Evolutionary conservation across 2,797 vertebrate species (phyloP).

Genomic region (Pipistrellus pygmaeus): DNA sequence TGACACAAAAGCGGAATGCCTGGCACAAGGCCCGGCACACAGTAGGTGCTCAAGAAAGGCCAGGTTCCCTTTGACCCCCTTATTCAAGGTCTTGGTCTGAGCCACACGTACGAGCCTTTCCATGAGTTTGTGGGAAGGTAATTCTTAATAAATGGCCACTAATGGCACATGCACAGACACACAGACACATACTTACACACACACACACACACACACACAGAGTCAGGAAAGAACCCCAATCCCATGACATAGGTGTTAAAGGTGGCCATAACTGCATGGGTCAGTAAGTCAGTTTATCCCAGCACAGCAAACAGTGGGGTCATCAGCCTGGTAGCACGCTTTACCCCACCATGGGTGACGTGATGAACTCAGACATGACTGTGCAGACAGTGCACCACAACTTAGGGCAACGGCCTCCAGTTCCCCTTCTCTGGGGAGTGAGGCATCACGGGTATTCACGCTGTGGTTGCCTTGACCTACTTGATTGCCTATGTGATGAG

Average conservation of each 20-base stretch:
- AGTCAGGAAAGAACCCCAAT: background rate
- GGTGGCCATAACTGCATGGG: background rate
- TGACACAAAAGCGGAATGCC: background rate
- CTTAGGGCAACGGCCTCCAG: background rate
- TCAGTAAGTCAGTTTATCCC: background rate
- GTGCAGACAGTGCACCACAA: background rate
- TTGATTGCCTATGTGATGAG: background rate
- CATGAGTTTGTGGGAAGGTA: background rate
- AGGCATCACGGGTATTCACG: background rate
- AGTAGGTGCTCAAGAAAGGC: background rate
- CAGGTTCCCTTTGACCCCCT: background rate
- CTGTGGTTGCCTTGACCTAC: background rate
- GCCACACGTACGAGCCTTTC: background rate
- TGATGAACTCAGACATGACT: background rate
- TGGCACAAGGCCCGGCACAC: background rate
- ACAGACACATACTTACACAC: too few species aligned
- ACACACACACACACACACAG: rapidly evolving
- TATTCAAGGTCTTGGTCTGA: background rate
- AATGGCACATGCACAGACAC: too few species aligned
- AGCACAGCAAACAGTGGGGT: background rate
- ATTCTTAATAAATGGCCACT: background rate
- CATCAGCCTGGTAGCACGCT: rapidly evolving
- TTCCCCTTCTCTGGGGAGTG: background rate
- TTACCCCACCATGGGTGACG: rapidly evolving
- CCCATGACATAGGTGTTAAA: background rate